phyloP scores from a whole-genome alignment of 2,113 vertebrate genomes.

The Pteruthius melanotis region DNA sequence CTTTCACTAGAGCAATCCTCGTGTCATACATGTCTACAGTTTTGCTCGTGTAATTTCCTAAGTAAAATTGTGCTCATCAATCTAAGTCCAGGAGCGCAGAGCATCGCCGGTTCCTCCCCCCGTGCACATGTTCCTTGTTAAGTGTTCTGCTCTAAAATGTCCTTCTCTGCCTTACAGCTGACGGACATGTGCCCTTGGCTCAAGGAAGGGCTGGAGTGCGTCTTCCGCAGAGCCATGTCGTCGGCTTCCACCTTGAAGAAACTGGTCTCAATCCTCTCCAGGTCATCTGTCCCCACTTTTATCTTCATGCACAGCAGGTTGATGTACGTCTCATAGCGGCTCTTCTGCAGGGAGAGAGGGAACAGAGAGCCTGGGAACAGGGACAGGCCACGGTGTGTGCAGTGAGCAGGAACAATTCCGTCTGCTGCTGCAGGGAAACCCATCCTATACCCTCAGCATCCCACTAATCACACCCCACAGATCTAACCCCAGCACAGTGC shows the following conservation, averaged over 20 bases:
- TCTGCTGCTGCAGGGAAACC: background rate
- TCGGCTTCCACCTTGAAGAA: slow-evolving; percentile 81
- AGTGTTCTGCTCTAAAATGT: slow-evolving; percentile 73
- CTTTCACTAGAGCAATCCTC: slow-evolving; percentile 37
- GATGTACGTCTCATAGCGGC: slow-evolving; percentile 92
- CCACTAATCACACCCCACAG: background rate
- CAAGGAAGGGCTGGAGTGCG: slow-evolving; percentile 91
- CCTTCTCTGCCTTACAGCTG: slow-evolving; percentile 73
- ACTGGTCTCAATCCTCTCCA: slow-evolving; percentile 90
- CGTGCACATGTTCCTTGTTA: slow-evolving; percentile 60
- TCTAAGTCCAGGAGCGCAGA: slow-evolving; percentile 47
- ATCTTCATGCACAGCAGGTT: slow-evolving; percentile 89
- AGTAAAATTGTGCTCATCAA: slow-evolving; percentile 70
- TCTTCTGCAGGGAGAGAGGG: slow-evolving; percentile 79
- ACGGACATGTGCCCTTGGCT: slow-evolving; percentile 82
- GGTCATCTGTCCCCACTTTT: slow-evolving; percentile 85
- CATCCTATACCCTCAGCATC: background rate
- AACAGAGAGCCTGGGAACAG: slow-evolving; percentile 15
- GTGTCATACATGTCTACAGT: background rate
- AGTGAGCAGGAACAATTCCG: background rate
- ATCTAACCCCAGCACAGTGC: background rate
- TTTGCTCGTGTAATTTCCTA: slow-evolving; percentile 16
- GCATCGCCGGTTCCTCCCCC: background rate
- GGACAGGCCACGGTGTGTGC: background rate
- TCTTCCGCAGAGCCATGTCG: slow-evolving; percentile 86